Evolutionary conservation across 2,113 vertebrate species (phyloP).

Genomic region (Eonycteris spelaea): DNA sequence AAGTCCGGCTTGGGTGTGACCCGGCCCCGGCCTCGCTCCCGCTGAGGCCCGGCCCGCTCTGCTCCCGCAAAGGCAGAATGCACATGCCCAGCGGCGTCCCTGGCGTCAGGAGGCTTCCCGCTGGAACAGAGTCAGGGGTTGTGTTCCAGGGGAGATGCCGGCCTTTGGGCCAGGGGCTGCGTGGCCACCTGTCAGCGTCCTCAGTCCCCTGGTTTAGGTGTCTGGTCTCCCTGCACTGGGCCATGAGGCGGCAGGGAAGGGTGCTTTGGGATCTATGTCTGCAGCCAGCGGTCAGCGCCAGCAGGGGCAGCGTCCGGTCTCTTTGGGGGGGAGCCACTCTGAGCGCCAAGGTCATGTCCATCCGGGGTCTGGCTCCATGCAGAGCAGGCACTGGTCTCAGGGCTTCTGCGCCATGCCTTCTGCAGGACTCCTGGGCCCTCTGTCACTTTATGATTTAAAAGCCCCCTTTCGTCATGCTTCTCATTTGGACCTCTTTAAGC

Average conservation of each 20-base stretch:
- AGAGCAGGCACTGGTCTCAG: not conserved
- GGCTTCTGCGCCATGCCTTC: not conserved
- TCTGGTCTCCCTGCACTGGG: not conserved
- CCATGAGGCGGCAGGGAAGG: rapidly evolving
- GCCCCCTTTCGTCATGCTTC: not conserved
- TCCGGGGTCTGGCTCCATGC: no score
- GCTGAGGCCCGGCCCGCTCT: no score
- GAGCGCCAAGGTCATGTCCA: not conserved
- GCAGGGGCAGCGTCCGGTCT: not conserved
- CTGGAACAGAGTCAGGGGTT: not conserved
- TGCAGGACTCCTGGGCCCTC: not conserved
- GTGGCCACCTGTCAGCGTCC: not conserved
- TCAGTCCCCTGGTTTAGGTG: no score
- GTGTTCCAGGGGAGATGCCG: rapidly evolving
- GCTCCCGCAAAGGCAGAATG: not conserved
- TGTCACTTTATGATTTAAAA: not conserved
- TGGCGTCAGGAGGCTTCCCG: rapidly evolving
- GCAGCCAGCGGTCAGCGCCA: not conserved
- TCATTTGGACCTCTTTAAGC: not conserved
- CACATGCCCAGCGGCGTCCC: not conserved
- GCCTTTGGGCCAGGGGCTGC: not conserved
- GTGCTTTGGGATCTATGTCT: not conserved
- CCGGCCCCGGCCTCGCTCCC: not conserved
- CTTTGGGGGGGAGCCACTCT: not conserved
- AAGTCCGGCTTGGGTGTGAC: not conserved